Evolutionary conservation across 2,888 invertebrate genomes (phyloP), one percentile per base, ranked within the genome.

Genomic region (Pogonocherus hispidulus): DNA sequence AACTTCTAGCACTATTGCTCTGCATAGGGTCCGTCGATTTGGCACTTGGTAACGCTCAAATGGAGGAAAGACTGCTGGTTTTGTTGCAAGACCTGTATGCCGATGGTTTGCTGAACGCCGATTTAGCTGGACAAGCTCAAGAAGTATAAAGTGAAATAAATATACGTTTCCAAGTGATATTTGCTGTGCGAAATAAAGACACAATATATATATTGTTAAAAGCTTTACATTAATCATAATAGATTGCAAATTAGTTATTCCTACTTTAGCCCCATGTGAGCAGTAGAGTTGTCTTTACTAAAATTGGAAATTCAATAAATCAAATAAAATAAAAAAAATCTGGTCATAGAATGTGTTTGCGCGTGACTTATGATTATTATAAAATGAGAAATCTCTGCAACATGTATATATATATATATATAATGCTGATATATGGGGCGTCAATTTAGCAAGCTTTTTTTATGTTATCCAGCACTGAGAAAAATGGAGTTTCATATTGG

Each of bases 1-100:
- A 93, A 76, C 86, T 94, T 4, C 85, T 94, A 70, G 93, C 94
- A n/a, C 86, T 94, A 49, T 85, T 94, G 59, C 85, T 94, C 2
- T 94, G 94, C 80, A 93, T 94, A 67, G 94, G 94, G 19, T 93
- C 93, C 37, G 92, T 94, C 4, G 94, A 94, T 81, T 91, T 94
- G 55, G 94, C 94, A 3, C 85, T 94, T 16, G 93, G 93, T 1
- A 92, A 93, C 81, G 90, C 92, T 0, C 87, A 91, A 63, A 93
- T 94, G 23, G 94, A 94, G 82, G 90, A 91, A 76, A 89, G 94
- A 57, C 87, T 94, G 54, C 87, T 94, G 71, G 93, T 93, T 81
- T 90, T 93, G 0, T 89, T 94, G 32, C 88, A 91, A 70, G 94
- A 94, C 83, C 88, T 94, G 35, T 88, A 93, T 82, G 88, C 87